Evolutionary conservation across 2,113 vertebrate genomes (phyloP).

Genomic region (Epinephelus moara): DNA sequence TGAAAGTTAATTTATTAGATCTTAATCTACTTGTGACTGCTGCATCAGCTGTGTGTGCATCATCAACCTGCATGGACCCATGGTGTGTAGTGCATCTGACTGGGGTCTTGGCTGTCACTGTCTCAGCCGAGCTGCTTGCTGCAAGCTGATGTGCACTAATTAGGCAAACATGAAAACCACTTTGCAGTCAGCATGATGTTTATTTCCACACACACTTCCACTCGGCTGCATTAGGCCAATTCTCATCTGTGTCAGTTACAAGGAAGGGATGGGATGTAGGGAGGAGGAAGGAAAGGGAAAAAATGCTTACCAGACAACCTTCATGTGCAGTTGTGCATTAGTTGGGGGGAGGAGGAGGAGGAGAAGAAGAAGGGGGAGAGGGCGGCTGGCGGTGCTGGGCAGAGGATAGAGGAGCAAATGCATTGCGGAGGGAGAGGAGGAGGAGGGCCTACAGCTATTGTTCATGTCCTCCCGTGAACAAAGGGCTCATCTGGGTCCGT

Average conservation of each 20-base stretch:
- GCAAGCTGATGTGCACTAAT: conserved; percentile 65
- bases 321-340: conserved; percentile 79
- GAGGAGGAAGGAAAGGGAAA: conserved; percentile 61
- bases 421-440: conserved; percentile 80
- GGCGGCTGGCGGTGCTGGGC: conserved; percentile 74
- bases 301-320: conserved; percentile 82
- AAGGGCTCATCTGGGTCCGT: conserved; percentile 87
- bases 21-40: conserved; percentile 41
- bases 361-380: conserved; percentile 56
- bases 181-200: conserved; percentile 67
- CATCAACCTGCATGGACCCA: not conserved
- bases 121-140: conserved; percentile 54
- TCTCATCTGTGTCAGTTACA: conserved; percentile 79
- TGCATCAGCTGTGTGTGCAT: conserved; percentile 1
- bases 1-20: conserved; percentile 27
- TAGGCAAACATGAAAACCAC: conserved; percentile 67
- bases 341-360: conserved; percentile 52
- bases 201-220: conserved; percentile 61
- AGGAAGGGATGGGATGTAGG: conserved; percentile 60
- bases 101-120: conserved; percentile 32
- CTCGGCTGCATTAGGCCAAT: conserved; percentile 73
- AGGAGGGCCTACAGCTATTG: conserved; percentile 88
- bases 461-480: conserved; percentile 89
- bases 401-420: conserved; percentile 80
- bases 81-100: not conserved